Conservation (phyloP, 2,888 invertebrate genomes). For the Dynastes hyllus region DNA sequence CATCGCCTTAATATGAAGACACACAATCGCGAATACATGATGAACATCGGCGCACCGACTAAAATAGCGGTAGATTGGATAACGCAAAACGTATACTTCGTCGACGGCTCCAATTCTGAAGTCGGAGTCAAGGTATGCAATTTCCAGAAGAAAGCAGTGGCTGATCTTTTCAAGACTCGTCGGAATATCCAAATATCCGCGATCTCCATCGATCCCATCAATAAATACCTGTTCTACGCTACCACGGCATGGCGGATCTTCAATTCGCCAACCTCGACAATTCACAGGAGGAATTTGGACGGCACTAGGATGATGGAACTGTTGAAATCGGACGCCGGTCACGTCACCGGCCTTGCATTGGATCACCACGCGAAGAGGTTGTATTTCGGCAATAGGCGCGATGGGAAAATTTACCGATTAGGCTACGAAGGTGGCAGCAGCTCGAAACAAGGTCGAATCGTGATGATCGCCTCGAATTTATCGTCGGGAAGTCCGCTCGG, state of each 20-base stretch:
- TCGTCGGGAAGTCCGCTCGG: constrained; percentile 74
- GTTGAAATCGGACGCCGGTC: constrained; percentile 61
- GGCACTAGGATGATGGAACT: constrained; percentile 72
- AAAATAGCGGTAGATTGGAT: constrained; percentile 84
- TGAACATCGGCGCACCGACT: constrained; percentile 71
- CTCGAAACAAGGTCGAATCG: too few species aligned
- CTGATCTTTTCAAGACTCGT: constrained; percentile 68
- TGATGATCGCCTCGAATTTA: constrained; percentile 69
- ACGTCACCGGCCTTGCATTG: constrained; percentile 70
- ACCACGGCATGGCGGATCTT: constrained; percentile 70
- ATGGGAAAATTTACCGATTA: constrained; percentile 72
- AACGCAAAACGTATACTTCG: constrained; percentile 81
- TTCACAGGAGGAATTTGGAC: constrained; percentile 74
- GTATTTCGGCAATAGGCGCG: constrained; percentile 84
- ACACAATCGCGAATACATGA: constrained; percentile 66
- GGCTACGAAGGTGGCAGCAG: constrained; percentile 70
- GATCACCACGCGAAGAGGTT: constrained; percentile 77
- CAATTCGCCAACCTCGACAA: constrained; percentile 70
- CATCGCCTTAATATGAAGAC: constrained; percentile 69
- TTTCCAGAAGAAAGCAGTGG: constrained; percentile 63
- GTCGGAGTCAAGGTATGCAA: constrained; percentile 67
- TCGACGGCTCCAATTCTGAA: constrained; percentile 65
- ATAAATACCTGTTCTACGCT: constrained; percentile 76
- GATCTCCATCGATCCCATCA: constrained; percentile 78
- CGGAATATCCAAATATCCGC: constrained; percentile 74